Evolutionary conservation across 2,888 invertebrate genomes (phyloP).

Genomic region (Zhengitettix transpicula): DNA sequence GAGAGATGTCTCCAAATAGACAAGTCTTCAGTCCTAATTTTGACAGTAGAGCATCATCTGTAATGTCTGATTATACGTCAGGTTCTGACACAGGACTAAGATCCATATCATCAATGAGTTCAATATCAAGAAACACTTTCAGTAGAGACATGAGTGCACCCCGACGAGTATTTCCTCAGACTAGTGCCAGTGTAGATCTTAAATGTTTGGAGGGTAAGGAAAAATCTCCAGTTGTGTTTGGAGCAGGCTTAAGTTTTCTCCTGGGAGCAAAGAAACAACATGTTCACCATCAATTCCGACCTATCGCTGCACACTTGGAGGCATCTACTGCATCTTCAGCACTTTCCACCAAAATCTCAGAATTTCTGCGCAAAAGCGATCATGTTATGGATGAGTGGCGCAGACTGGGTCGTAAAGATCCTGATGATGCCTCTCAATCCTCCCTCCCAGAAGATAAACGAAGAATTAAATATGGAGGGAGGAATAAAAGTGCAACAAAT

Average conservation of each 20-base stretch:
- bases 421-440: conserved; percentile 23
- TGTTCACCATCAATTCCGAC: conserved; percentile 20
- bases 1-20: neutral
- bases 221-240: conserved; percentile 62
- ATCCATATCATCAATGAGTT: neutral
- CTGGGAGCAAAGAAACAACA: conserved; percentile 30
- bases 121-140: neutral
- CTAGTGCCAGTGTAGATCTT: conserved; percentile 8
- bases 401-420: conserved; percentile 45
- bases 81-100: neutral
- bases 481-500: conserved; percentile 61
- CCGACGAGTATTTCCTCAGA: conserved; percentile 51
- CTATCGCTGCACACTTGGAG: conserved; percentile 60
- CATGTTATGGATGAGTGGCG: conserved; percentile 82
- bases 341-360: conserved; percentile 57
- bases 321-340: conserved; percentile 61
- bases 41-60: neutral
- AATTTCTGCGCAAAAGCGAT: conserved; percentile 66
- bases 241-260: conserved; percentile 65
- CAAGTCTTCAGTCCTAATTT: neutral
- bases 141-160: conserved; percentile 22
- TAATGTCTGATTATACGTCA: neutral
- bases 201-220: conserved; percentile 42
- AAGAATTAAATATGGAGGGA: conserved; percentile 22
- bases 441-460: conserved; percentile 12